Evolutionary conservation across 2,797 vertebrate species (phyloP).

Genomic region (Danio aesculapii): DNA sequence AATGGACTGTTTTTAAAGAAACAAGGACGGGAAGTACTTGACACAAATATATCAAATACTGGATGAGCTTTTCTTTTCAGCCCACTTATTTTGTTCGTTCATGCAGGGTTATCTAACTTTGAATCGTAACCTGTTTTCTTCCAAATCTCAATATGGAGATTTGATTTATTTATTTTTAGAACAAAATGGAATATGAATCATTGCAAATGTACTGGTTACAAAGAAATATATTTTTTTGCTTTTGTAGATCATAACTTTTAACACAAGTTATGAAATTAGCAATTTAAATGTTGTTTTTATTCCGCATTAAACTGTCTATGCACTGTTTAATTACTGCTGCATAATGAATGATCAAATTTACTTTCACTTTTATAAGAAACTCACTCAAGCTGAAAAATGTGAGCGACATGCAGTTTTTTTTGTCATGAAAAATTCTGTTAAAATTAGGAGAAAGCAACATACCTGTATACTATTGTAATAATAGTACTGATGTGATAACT

Average conservation of each 20-base stretch:
- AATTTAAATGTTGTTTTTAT: too few species aligned
- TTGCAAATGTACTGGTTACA: not conserved
- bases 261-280: not conserved
- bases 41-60: slow-evolving; percentile 18
- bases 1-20: slow-evolving; percentile 49
- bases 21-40: slow-evolving; percentile 15
- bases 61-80: slow-evolving; percentile 8
- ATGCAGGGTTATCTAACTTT: slow-evolving; percentile 5
- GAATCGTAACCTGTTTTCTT: not conserved
- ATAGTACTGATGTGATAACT: too few species aligned
- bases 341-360: not conserved
- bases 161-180: not conserved
- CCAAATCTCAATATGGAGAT: not conserved
- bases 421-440: not conserved
- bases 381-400: not conserved
- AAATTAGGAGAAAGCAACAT: not conserved
- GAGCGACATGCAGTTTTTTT: not conserved
- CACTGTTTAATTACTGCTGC: not conserved
- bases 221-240: too few species aligned
- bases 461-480: too few species aligned
- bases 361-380: not conserved
- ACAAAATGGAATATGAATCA: not conserved
- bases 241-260: not conserved
- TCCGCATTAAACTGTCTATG: not conserved
- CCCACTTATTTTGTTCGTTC: not conserved